Evolutionary conservation across 1,140 invertebrate species (phyloP).

Genomic region (Drosophila triauraria): DNA sequence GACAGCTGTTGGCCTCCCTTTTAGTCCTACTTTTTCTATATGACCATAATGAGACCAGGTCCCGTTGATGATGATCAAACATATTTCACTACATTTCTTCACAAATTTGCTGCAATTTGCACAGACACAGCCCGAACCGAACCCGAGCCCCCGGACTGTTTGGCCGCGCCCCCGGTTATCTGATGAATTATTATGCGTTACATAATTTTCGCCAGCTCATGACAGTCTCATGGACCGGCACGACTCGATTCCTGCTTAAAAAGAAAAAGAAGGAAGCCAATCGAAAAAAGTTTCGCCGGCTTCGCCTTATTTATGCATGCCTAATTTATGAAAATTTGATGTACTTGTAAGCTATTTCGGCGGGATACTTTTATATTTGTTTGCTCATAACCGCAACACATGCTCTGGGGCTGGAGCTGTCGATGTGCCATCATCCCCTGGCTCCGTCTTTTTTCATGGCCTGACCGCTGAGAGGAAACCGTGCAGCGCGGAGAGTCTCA

Average conservation of each 20-base stretch:
- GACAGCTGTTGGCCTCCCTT: constrained; percentile 46
- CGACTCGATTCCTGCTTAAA: constrained; percentile 4
- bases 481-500: constrained; percentile 42
- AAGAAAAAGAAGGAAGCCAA: constrained; percentile 12
- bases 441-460: constrained; percentile 41
- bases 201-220: constrained; percentile 81
- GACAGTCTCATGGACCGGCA: constrained; percentile 53
- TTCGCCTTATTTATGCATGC: constrained; percentile 78
- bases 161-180: constrained; percentile 10
- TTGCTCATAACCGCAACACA: constrained; percentile 81
- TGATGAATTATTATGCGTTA: constrained; percentile 81
- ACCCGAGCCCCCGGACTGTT: constrained; percentile 5
- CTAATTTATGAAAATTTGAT: constrained; percentile 84
- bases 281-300: constrained; percentile 63
- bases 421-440: constrained; percentile 32
- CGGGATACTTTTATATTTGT: constrained; percentile 82
- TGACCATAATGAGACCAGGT: constrained; percentile 36
- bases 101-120: constrained; percentile 79
- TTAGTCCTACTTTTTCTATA: constrained; percentile 31
- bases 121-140: constrained; percentile 30
- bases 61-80: constrained; percentile 70
- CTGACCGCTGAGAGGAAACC: constrained; percentile 40
- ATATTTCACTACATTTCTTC: constrained; percentile 70
- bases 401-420: constrained; percentile 52
- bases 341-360: constrained; percentile 83